Percentiles rank a stretch among this genome's conserved stretches.
Conservation (phyloP, 2,797 vertebrate species). For the Lepus oiostolus region DNA sequence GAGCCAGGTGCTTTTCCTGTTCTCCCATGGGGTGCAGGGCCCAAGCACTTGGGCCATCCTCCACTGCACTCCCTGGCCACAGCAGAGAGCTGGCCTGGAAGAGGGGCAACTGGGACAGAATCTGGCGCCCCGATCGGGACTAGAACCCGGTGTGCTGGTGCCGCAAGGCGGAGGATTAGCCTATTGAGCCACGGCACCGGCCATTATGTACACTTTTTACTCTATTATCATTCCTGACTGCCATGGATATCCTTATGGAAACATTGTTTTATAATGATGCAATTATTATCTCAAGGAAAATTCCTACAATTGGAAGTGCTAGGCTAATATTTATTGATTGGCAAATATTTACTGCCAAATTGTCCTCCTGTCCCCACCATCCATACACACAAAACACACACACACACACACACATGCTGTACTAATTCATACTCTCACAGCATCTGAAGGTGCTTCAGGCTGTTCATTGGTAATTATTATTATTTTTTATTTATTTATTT, state of each 20-base stretch:
- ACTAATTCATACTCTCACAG: neutral
- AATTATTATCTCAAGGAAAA: conserved; percentile 48
- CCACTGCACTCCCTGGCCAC: no score
- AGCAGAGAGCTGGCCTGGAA: no score
- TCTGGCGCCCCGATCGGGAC: no score
- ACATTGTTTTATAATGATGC: conserved; percentile 10
- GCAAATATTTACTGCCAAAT: neutral
- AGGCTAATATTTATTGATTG: neutral
- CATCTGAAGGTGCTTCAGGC: neutral
- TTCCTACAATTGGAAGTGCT: neutral
- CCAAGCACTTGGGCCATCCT: no score
- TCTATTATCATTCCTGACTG: neutral
- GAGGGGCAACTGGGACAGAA: no score
- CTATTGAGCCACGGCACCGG: no score
- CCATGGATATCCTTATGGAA: neutral
- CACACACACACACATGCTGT: neutral
- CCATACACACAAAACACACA: no score
- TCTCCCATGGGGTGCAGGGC: no score
- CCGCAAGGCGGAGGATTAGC: no score
- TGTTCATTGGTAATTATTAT: conserved; percentile 33
- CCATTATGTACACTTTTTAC: neutral
- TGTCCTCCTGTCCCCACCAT: fast-evolving
- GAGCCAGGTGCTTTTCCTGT: no score
- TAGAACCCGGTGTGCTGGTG: no score
- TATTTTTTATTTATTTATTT: no score